Evolutionary conservation across 1,140 invertebrate genomes (phyloP).

Genomic region (Trichogramma pretiosum): DNA sequence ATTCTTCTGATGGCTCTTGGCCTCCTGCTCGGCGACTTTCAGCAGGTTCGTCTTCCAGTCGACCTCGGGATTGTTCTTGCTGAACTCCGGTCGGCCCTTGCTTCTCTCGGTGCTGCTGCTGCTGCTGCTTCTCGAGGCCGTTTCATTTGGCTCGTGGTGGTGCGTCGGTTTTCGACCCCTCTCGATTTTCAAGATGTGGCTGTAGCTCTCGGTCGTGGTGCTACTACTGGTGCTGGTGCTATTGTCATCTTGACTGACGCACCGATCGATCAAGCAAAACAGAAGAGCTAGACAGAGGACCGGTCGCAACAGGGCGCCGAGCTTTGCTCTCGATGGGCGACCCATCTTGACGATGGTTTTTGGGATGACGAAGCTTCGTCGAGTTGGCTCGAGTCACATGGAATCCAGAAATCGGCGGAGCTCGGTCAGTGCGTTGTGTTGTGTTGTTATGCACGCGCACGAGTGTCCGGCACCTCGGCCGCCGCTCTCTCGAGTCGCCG

Average conservation of each 20-base stretch:
- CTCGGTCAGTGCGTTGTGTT: no score
- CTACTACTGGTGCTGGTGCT: neutral
- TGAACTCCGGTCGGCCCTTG: constrained; percentile 19
- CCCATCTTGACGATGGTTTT: no score
- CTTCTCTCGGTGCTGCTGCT: neutral
- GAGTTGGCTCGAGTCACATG: no score
- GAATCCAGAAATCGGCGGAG: no score
- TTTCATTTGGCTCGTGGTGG: neutral
- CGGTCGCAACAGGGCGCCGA: neutral
- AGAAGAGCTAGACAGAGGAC: constrained; percentile 18
- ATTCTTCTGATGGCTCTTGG: constrained; percentile 20
- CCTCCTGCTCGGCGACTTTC: constrained; percentile 24
- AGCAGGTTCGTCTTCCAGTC: constrained; percentile 38
- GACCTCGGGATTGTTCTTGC: constrained; percentile 40
- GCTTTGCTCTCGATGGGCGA: neutral
- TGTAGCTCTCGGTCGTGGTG: neutral
- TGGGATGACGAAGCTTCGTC: no score
- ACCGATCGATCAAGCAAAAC: constrained; percentile 17
- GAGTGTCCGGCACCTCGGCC: no score
- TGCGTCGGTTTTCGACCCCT: neutral
- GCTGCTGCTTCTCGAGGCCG: neutral
- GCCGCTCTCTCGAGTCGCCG: constrained; percentile 6
- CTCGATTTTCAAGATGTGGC: neutral
- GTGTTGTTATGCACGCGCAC: no score
- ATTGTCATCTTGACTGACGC: constrained; percentile 3